Conservation (phyloP, 2,888 invertebrate species). For the Hirtodrosophila duncani region DNA sequence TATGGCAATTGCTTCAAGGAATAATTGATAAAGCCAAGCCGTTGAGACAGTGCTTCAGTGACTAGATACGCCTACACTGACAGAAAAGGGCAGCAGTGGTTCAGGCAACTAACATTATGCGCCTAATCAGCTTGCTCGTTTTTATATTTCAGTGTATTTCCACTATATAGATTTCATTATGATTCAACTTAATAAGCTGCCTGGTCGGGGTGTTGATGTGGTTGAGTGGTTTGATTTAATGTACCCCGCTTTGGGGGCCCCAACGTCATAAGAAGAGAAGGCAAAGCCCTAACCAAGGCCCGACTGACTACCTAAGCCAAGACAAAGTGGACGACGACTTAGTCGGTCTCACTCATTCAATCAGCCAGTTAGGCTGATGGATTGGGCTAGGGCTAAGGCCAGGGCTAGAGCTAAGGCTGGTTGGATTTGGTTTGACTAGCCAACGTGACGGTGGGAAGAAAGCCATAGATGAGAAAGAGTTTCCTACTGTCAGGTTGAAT, state of each 20-base stretch:
- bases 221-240: conserved; percentile 49
- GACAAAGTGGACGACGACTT: conserved; percentile 12
- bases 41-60: neutral
- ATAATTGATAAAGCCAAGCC: conserved; percentile 48
- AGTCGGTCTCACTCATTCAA: too few species aligned
- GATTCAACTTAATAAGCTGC: conserved; percentile 41
- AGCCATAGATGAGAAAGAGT: too few species aligned
- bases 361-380: conserved; percentile 32
- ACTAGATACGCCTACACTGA: too few species aligned
- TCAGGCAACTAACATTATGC: too few species aligned
- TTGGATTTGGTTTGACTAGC: conserved; percentile 8
- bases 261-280: conserved; percentile 1
- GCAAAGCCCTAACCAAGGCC: conserved; percentile 4
- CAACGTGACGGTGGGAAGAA: conserved; percentile 20
- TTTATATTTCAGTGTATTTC: conserved; percentile 6
- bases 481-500: too few species aligned
- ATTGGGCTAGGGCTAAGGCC: conserved; percentile 37
- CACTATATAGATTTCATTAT: conserved; percentile 38
- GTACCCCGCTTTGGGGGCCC: conserved; percentile 26
- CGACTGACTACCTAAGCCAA: neutral
- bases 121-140: too few species aligned
- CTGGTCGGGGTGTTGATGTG: conserved; percentile 36
- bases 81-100: too few species aligned
- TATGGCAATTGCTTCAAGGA: conserved; percentile 31
- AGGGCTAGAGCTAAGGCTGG: conserved; percentile 13